Conservation (phyloP, 2,888 invertebrate species). For the Leucophenga montana region DNA sequence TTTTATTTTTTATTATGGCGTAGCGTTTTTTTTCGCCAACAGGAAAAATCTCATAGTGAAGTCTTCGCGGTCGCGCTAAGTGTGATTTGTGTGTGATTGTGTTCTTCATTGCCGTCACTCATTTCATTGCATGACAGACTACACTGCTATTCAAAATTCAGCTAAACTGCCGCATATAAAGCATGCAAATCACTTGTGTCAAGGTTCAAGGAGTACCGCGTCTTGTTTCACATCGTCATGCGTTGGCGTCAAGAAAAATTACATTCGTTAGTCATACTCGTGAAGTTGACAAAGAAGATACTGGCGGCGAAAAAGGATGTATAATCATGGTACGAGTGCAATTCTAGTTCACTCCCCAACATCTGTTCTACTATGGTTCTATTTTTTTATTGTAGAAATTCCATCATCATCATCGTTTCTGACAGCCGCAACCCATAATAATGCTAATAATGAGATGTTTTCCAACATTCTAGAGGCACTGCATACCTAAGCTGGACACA, state of each 20-base stretch:
- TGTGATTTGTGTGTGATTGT: neutral
- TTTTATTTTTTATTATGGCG: too few species aligned
- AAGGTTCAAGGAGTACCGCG: constrained; percentile 9
- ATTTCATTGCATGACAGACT: constrained; percentile 5
- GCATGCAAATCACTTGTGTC: constrained; percentile 22
- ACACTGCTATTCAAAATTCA: neutral
- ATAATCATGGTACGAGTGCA: neutral
- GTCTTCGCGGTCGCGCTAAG: constrained; percentile 1
- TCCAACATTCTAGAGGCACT: neutral
- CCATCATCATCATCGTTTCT: constrained; percentile 4
- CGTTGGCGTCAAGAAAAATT: constrained; percentile 15
- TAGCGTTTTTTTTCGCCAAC: neutral
- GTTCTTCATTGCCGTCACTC: neutral
- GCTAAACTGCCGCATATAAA: constrained; percentile 25
- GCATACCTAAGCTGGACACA: constrained; percentile 39
- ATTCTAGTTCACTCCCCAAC: too few species aligned
- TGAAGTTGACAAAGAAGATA: neutral
- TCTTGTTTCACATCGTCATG: constrained; percentile 19
- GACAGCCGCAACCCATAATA: constrained; percentile 19
- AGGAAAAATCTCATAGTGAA: neutral
- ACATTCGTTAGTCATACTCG: constrained; percentile 20
- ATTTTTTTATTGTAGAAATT: neutral
- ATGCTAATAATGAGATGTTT: constrained; percentile 3
- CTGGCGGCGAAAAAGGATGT: neutral
- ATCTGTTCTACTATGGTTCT: too few species aligned